Base-by-base conservation (phyloP, 2,888 invertebrate genomes). In the Uloborus plumipes region DNA sequence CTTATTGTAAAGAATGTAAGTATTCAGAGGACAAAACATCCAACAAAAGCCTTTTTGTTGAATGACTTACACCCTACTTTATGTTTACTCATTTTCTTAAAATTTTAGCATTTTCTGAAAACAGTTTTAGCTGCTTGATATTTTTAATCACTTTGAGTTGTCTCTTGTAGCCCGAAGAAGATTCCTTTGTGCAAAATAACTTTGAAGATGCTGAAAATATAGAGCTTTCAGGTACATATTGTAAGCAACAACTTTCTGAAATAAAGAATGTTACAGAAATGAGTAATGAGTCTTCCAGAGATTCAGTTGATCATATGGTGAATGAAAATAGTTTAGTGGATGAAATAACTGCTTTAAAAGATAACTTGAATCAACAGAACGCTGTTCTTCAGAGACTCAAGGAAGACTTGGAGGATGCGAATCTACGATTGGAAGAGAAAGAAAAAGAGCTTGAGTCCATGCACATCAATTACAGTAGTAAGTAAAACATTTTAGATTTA, bases 301-400 rank as follows among this genome's bases (percentile, higher is more conserved):
- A 26, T 26, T 26, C 39, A 6, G 1, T 39, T 65, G 84, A 78
- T 2, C 66, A 73, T 50, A 18, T 47, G 16, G 14, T 69, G n/a
- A 69, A 71, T n/a, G 84, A 84, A 51, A 78, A 39, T 16, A 74
- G 78, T 22, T 65, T 75, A 16, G 15, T 71, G 47, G 84, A 84
- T 65, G 84, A 84, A 84, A 84, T 84, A 49, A 64, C 66, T 18
- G 84, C 84, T 15, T 31, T 78, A 14, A 84, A 84, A 47, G 84
- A 84, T 16, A 84, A 84, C 53, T 78, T 84, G 53, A 58, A 58
- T 26, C 84, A 84, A 22, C 84, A 84, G 66, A 84, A 84, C 78
- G 74, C 84, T 49, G 84, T 84, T 65, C 65, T 84, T 22, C 26
- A 73, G 31, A 69, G 84, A 53, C 59, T 84, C 16, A 84, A 84